These are phyloP conservation scores for Berghia stephanieae DNA, from an alignment of 1,140 invertebrate genomes.

Conservation along the genomic window DNA sequence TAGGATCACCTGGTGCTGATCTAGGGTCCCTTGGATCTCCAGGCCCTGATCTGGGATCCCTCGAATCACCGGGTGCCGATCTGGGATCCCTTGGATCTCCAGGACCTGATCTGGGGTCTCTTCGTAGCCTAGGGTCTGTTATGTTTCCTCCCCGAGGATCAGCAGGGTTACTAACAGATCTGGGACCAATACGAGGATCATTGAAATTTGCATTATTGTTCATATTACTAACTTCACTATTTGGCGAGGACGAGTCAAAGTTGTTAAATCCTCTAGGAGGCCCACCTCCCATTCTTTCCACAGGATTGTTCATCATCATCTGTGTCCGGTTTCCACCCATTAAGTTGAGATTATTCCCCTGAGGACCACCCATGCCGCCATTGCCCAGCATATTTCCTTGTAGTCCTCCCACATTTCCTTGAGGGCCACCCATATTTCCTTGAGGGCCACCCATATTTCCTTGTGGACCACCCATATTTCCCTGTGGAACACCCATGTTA, in stretches of 20 bases:
- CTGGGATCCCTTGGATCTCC: slow-evolving; percentile 18
- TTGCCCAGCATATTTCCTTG: background rate
- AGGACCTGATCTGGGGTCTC: background rate
- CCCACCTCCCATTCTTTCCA: too few species aligned
- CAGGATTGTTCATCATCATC: too few species aligned
- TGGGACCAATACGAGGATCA: slow-evolving; percentile 3
- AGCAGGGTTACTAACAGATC: too few species aligned
- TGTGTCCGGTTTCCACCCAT: too few species aligned
- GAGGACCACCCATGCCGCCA: background rate
- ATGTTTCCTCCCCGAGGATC: slow-evolving; percentile 20
- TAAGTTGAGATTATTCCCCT: background rate
- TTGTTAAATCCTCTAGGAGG: too few species aligned
- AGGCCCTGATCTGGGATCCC: slow-evolving; percentile 22
- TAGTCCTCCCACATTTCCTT: background rate
- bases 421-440: slow-evolving; percentile 8
- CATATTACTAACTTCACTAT: too few species aligned
- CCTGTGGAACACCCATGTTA: slow-evolving; percentile 9
- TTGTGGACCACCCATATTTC: slow-evolving; percentile 9
- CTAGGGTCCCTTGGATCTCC: slow-evolving; percentile 3
- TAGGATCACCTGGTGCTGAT: background rate
- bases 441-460: background rate
- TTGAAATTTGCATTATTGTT: slow-evolving; percentile 5
- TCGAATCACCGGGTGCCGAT: slow-evolving; percentile 26
- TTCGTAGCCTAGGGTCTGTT: slow-evolving; percentile 5
- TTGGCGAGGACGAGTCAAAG: too few species aligned